These are phyloP conservation scores for Cynaeus angustus DNA, from an alignment of 2,888 invertebrate species.

Conservation along the genomic window DNA sequence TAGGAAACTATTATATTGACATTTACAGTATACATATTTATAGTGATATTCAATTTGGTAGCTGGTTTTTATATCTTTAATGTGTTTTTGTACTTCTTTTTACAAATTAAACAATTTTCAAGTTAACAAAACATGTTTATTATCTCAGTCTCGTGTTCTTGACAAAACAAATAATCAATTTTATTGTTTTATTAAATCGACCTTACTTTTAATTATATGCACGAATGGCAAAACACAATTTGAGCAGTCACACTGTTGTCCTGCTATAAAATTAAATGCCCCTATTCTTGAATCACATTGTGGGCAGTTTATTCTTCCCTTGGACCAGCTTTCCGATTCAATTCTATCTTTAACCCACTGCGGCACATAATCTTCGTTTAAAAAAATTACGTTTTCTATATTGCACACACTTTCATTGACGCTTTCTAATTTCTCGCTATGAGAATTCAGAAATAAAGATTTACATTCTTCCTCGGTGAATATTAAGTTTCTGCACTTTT, in stretches of 20 bases:
- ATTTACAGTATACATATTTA: slow-evolving; percentile 10
- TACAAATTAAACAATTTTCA: slow-evolving; percentile 29
- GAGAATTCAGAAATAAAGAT: slow-evolving; percentile 62
- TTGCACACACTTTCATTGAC: slow-evolving; percentile 55
- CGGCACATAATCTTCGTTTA: slow-evolving; percentile 76
- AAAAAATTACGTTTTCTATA: slow-evolving; percentile 69
- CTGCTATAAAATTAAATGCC: slow-evolving; percentile 79
- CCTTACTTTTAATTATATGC: slow-evolving; percentile 78
- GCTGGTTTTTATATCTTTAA: slow-evolving; percentile 27
- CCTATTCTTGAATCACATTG: slow-evolving; percentile 78
- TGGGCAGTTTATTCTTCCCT: slow-evolving; percentile 79
- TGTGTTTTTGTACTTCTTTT: slow-evolving; percentile 22
- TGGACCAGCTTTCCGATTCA: slow-evolving; percentile 77
- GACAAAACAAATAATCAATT: not conserved
- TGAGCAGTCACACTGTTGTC: slow-evolving; percentile 78
- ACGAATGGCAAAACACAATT: slow-evolving; percentile 75
- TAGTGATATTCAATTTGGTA: slow-evolving; percentile 34
- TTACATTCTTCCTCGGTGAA: slow-evolving; percentile 56
- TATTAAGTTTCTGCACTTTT: slow-evolving; percentile 64
- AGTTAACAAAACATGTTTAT: slow-evolving; percentile 2
- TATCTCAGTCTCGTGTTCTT: slow-evolving; percentile 4
- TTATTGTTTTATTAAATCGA: slow-evolving; percentile 72
- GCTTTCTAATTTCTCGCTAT: slow-evolving; percentile 53
- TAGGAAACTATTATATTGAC: slow-evolving; percentile 17
- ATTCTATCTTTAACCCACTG: slow-evolving; percentile 75